A percentile compares a stretch with the other conserved stretches of the same genome.
These are phyloP conservation scores for Procavia capensis DNA, from an alignment of 2,113 vertebrate species.

Conservation along the genomic window DNA sequence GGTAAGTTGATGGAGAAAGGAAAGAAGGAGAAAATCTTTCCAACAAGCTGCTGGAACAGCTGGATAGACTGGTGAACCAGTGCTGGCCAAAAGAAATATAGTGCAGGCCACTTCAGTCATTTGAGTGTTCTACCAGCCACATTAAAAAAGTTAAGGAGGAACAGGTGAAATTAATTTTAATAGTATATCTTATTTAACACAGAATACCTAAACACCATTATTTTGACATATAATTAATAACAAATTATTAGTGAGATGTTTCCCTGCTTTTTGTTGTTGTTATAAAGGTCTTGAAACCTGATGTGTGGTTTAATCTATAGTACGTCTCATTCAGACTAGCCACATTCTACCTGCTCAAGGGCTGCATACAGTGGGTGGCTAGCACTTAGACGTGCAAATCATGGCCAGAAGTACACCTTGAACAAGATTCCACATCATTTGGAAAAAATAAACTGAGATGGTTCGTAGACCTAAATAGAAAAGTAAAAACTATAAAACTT, in stretches of 20 bases:
- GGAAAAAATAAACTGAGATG: not conserved
- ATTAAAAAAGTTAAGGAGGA: not conserved
- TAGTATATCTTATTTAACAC: not conserved
- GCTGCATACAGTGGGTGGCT: too few relatives aligned
- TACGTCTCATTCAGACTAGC: not conserved
- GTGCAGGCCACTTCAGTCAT: not conserved
- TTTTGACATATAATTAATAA: not conserved
- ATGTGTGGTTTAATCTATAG: not conserved
- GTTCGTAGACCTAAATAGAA: not conserved
- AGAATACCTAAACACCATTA: not conserved
- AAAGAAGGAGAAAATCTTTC: not conserved
- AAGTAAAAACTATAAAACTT: not conserved
- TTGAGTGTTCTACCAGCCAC: not conserved
- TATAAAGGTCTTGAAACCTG: not conserved
- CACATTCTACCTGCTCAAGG: accelerated
- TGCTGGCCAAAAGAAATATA: too few relatives aligned
- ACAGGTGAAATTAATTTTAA: not conserved
- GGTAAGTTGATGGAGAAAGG: not conserved
- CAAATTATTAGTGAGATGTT: not conserved
- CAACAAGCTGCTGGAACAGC: not conserved
- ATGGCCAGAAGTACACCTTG: not conserved
- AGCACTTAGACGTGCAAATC: not conserved
- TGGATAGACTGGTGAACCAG: not conserved
- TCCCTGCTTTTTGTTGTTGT: not conserved
- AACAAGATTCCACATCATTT: not conserved